Percentiles rank a stretch among this genome's conserved stretches.
Evolutionary conservation across 2,888 invertebrate species (phyloP).

Genomic region (Anthophora plumipes): DNA sequence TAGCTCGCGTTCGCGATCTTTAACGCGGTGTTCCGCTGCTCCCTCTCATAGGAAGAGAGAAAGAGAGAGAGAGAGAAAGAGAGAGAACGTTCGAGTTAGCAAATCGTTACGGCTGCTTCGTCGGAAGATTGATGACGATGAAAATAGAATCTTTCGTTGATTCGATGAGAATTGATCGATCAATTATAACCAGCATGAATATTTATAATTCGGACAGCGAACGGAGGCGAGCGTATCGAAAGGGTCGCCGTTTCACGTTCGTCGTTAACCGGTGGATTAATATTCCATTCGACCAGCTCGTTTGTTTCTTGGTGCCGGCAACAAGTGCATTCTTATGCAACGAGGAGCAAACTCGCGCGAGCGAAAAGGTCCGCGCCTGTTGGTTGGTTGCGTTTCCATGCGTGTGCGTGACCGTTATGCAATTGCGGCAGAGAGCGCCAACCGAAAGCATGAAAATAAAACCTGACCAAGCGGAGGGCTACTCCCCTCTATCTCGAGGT

Average conservation of each 20-base stretch:
- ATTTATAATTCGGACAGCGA: neutral
- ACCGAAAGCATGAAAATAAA: conserved; percentile 75
- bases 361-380: conserved; percentile 36
- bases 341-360: conserved; percentile 37
- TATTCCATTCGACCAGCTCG: conserved; percentile 7
- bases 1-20: neutral
- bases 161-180: conserved; percentile 41
- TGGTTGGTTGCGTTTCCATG: conserved; percentile 23
- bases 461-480: conserved; percentile 51
- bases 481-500: conserved; percentile 65
- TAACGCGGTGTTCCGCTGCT: too few relatives aligned
- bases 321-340: conserved; percentile 61
- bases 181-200: conserved; percentile 27
- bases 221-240: neutral
- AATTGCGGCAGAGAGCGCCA: conserved; percentile 71
- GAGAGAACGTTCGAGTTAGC: conserved; percentile 25
- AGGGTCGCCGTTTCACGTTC: neutral
- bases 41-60: too few relatives aligned
- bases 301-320: neutral
- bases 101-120: conserved; percentile 43
- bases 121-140: conserved; percentile 42
- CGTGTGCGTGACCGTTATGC: conserved; percentile 75
- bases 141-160: conserved; percentile 37
- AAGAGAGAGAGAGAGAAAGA: neutral
- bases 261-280: conserved; percentile 5